phyloP scores from a whole-genome alignment of 2,888 invertebrate species.

The Noctua janthe region DNA sequence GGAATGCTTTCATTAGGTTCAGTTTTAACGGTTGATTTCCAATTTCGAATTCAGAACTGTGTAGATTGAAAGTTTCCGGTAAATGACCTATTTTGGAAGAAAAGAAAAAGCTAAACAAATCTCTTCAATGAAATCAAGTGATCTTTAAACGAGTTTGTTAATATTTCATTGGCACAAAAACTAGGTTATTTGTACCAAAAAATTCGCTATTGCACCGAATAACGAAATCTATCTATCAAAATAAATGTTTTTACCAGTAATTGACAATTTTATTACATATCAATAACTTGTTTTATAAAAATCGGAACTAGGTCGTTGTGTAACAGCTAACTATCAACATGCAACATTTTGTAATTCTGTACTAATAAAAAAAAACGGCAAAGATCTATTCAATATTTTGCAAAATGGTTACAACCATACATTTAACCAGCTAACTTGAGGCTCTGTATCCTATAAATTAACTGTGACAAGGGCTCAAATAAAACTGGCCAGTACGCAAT shows the following conservation, averaged over 20 bases:
- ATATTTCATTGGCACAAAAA: constrained; percentile 36
- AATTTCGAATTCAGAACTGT: constrained; percentile 47
- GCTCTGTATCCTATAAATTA: constrained; percentile 55
- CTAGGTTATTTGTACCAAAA: constrained; percentile 46
- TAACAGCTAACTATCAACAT: constrained; percentile 62
- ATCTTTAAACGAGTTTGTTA: constrained; percentile 19
- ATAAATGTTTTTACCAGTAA: constrained; percentile 64
- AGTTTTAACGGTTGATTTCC: constrained; percentile 41
- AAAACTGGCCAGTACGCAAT: constrained; percentile 77
- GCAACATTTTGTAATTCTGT: constrained; percentile 75
- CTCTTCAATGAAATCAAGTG: constrained; percentile 41
- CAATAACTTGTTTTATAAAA: constrained; percentile 67
- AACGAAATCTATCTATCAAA: constrained; percentile 56
- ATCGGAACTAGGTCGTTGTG: constrained; percentile 69
- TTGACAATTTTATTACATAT: constrained; percentile 69
- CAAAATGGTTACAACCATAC: constrained; percentile 70
- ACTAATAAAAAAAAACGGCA: constrained; percentile 68
- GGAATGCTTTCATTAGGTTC: constrained; percentile 49
- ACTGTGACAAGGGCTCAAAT: constrained; percentile 65
- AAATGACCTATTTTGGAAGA: constrained; percentile 9
- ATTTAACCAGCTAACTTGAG: constrained; percentile 56
- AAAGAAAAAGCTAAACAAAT: constrained; percentile 1
- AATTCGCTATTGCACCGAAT: constrained; percentile 43
- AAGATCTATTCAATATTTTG: constrained; percentile 77
- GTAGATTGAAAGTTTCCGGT: constrained; percentile 31